Conservation (phyloP, 2,113 vertebrate species). For the Struthidea cinerea region DNA sequence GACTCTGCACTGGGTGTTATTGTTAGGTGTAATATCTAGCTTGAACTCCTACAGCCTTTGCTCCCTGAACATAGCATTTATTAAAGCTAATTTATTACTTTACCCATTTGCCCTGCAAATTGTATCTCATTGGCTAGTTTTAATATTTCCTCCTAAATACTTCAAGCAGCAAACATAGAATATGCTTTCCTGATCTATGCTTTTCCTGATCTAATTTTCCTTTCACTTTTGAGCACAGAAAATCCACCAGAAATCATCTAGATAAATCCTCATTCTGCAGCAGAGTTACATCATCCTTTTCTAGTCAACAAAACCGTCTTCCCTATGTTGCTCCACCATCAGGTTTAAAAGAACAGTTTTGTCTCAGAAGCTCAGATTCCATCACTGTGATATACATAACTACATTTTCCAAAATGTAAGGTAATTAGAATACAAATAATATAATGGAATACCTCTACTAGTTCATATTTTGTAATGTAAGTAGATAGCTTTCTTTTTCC, state of each 20-base stretch:
- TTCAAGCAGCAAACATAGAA: background rate
- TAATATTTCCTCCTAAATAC: background rate
- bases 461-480: background rate
- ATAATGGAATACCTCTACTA: background rate
- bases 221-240: background rate
- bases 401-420: background rate
- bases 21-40: background rate
- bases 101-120: background rate
- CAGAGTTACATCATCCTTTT: background rate
- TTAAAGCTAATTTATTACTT: background rate
- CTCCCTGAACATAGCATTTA: background rate
- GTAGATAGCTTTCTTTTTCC: background rate
- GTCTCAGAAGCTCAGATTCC: background rate
- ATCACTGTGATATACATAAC: background rate
- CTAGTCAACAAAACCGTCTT: background rate
- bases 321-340: background rate
- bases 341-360: background rate
- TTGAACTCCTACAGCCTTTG: background rate
- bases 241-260: background rate
- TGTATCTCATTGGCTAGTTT: background rate
- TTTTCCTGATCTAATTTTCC: background rate
- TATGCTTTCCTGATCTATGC: background rate
- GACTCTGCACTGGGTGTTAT: background rate
- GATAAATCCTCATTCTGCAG: background rate
- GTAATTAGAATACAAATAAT: background rate